Evolutionary conservation across 1,140 invertebrate genomes (phyloP).

Genomic region (Watersipora subatra): DNA sequence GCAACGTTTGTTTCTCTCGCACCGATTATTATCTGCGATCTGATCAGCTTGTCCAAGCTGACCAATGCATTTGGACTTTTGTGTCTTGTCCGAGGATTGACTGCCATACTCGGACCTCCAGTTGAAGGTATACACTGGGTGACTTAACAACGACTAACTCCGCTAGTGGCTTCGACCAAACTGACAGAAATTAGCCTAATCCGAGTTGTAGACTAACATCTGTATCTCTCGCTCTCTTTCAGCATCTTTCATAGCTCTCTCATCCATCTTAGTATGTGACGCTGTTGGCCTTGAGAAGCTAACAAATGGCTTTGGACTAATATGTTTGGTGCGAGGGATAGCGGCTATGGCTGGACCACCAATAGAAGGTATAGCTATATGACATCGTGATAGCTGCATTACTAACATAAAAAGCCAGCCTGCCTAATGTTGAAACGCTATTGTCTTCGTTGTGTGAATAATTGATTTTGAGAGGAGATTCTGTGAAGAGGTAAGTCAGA

Average conservation of each 20-base stretch:
- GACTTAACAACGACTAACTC: background rate
- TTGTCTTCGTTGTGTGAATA: background rate
- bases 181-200: background rate
- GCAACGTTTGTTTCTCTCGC: conserved; percentile 93
- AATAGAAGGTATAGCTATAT: background rate
- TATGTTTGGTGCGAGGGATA: too few relatives aligned
- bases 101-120: conserved; percentile 32
- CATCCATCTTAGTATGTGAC: background rate
- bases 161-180: background rate
- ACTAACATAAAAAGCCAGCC: conserved; percentile 1
- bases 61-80: conserved; percentile 36
- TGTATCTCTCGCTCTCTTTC: background rate
- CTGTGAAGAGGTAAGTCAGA: too few relatives aligned
- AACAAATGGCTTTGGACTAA: background rate
- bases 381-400: background rate
- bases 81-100: conserved; percentile 34
- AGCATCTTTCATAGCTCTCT: background rate
- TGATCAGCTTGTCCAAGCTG: conserved; percentile 31
- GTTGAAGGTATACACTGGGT: conserved; percentile 27
- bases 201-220: background rate
- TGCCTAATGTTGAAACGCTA: background rate
- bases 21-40: conserved; percentile 74
- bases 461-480: too few relatives aligned
- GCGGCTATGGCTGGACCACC: too few relatives aligned
- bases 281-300: background rate